Base-by-base conservation (phyloP, 2,113 vertebrate species). In the Vulpes vulpes region DNA sequence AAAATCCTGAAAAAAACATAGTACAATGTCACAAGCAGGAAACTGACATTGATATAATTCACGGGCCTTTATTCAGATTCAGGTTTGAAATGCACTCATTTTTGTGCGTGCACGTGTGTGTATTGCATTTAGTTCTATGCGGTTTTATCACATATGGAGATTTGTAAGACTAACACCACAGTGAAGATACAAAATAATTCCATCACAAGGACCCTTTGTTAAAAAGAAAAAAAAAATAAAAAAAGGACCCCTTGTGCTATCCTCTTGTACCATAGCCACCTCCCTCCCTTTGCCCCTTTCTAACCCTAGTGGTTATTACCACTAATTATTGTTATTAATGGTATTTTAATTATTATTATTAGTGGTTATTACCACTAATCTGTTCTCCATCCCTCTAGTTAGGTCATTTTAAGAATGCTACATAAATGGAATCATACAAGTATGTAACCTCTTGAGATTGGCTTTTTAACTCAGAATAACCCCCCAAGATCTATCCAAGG, bases 401-500 rank as follows among this genome's bases (percentile, higher is more conserved):
- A 60, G 23, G 51, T 78, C 65, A 79, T 89, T 62, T 89, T n/a
- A 67, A 87, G 59, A 97, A 69, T 86, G 19, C 49, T 82, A 23
- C 85, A 82, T 91, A 96, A 88, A 57, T 35, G n/a, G 12, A 65
- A n/a, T 88, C 25, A 78, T 53, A 38, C 4, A 78, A 78, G 32
- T 67, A 78, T 74, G 15, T 88, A 71, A 95, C 73, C 22, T 83
- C 87, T 69, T 8, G 43, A 83, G 22, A 5, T 7, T 92, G 92
- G 20, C 14, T 98, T 90, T 88, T 81, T 59, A 73, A 57, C 9
- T 62, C 65, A 83, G 35, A 19, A 55, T 60, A 89, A 91, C 89
- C 74, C 38, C 23, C 94, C 49, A 35, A 82, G n/a, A 73, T 88
- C 83, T 93, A 27, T 38, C 23, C 60, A 81, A 62, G 27, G 30